Evolutionary conservation across 2,888 invertebrate genomes (phyloP).

Genomic region (Anaspis maculata): DNA sequence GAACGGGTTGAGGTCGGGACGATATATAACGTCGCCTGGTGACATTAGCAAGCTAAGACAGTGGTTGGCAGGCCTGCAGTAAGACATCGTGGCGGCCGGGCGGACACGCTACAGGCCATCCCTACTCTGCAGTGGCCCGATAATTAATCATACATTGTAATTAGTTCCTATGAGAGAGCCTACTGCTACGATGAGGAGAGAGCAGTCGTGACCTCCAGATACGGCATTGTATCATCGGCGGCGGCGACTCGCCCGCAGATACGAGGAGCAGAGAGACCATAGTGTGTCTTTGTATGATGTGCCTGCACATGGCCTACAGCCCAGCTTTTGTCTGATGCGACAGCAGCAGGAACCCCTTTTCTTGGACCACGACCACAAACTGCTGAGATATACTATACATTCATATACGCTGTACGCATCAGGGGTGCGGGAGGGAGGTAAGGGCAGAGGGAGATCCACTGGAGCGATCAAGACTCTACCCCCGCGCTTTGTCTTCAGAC

Average conservation of each 20-base stretch:
- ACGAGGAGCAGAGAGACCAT: too few species aligned
- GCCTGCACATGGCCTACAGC: too few species aligned
- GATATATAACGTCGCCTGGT: constrained; percentile 38
- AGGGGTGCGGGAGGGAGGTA: too few species aligned
- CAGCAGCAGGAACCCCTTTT: too few species aligned
- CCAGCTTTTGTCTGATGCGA: too few species aligned
- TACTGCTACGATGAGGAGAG: too few species aligned
- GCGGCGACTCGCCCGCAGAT: constrained; percentile 2
- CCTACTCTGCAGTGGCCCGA: constrained; percentile 39
- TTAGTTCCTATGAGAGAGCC: constrained; percentile 38
- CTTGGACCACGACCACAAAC: too few species aligned
- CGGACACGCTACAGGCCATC: constrained; percentile 36
- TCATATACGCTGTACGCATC: too few species aligned
- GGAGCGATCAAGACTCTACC: too few species aligned
- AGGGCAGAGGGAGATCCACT: too few species aligned
- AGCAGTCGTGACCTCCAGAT: constrained; percentile 21
- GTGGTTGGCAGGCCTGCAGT: constrained; percentile 41
- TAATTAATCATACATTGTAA: constrained; percentile 47
- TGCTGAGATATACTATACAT: too few species aligned
- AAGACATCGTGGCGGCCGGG: constrained; percentile 38
- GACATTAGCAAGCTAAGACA: constrained; percentile 44
- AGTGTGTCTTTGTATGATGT: constrained; percentile 5
- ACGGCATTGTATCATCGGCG: constrained; percentile 17
- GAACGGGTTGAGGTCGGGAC: constrained; percentile 27
- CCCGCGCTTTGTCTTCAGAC: too few species aligned